Evolutionary conservation across 2,113 vertebrate species (phyloP).

Genomic region (Gadus chalcogrammus): DNA sequence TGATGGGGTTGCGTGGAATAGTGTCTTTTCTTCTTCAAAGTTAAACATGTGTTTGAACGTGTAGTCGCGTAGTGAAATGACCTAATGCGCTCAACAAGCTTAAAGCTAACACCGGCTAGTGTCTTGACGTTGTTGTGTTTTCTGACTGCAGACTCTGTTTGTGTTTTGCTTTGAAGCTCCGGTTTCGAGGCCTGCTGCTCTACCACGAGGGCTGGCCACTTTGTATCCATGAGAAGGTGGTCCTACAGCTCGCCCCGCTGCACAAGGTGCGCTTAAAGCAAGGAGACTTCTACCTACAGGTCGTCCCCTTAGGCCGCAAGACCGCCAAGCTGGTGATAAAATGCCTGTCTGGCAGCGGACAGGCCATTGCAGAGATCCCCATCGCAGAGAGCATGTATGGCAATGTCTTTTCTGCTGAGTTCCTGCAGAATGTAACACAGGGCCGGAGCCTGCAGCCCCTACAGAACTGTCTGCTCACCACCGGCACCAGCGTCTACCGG

Average conservation of each 20-base stretch:
- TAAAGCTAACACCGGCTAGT: neutral
- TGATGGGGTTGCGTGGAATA: slow-evolving; percentile 20
- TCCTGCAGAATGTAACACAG: slow-evolving; percentile 76
- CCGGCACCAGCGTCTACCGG: slow-evolving; percentile 71
- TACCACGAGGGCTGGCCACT: slow-evolving; percentile 82
- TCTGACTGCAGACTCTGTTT: slow-evolving; percentile 20
- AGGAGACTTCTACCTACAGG: slow-evolving; percentile 82
- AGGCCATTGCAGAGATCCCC: slow-evolving; percentile 73
- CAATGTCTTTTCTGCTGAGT: slow-evolving; percentile 77
- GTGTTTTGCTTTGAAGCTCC: slow-evolving; percentile 62
- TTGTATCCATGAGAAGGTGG: slow-evolving; percentile 78
- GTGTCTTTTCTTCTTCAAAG: slow-evolving; percentile 21
- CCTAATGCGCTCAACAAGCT: slow-evolving; percentile 2
- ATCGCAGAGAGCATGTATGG: slow-evolving; percentile 78
- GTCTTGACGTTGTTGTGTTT: slow-evolving; percentile 6
- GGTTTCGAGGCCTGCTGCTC: slow-evolving; percentile 75
- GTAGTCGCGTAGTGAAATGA: slow-evolving; percentile 35
- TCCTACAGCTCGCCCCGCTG: slow-evolving; percentile 77
- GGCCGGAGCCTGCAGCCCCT: slow-evolving; percentile 71
- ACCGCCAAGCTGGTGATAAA: slow-evolving; percentile 78
- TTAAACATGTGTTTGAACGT: slow-evolving; percentile 52
- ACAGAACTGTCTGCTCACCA: slow-evolving; percentile 78
- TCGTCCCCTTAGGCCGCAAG: slow-evolving; percentile 74
- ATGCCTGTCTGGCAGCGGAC: slow-evolving; percentile 76
- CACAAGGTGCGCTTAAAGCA: slow-evolving; percentile 76